These are phyloP conservation scores for Drosophila ironensis DNA, from an alignment of 1,140 invertebrate species.

Conservation along the genomic window DNA sequence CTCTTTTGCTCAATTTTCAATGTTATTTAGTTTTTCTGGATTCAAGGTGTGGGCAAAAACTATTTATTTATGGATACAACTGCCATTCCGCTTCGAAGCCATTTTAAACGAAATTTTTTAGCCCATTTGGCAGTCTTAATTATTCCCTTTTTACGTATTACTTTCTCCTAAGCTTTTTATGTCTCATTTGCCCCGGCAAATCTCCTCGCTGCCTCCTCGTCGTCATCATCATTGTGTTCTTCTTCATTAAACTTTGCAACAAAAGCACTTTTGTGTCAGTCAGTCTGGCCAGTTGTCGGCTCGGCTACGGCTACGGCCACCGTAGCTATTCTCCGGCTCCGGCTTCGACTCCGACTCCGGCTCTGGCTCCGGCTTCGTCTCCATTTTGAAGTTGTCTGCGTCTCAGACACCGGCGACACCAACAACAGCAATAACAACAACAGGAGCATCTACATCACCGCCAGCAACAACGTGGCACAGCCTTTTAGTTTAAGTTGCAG, in stretches of 20 bases:
- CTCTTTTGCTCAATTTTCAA: no score
- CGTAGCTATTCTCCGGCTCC: conserved; percentile 56
- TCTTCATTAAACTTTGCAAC: conserved; percentile 66
- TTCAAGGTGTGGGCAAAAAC: no score
- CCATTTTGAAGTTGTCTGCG: conserved; percentile 76
- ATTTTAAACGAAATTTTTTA: conserved; percentile 1
- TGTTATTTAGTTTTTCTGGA: no score
- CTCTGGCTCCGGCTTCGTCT: not conserved
- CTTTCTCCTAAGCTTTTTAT: conserved; percentile 18
- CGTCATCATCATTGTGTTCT: conserved; percentile 16
- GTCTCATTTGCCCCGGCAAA: conserved; percentile 22
- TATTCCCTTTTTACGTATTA: conserved; percentile 13
- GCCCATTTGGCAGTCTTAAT: conserved; percentile 1
- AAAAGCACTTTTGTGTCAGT: conserved; percentile 79
- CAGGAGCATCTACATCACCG: conserved; percentile 14
- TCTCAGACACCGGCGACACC: conserved; percentile 71
- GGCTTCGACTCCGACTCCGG: not conserved
- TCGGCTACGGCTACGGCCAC: conserved; percentile 1
- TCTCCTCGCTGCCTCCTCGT: not conserved
- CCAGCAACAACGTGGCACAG: conserved; percentile 47
- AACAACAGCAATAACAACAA: conserved; percentile 10
- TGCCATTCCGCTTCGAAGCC: not conserved
- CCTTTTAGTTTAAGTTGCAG: conserved; percentile 78
- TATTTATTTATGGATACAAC: not conserved
- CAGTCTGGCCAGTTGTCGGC: conserved; percentile 33